Evolutionary conservation across 2,888 invertebrate species (phyloP), one percentile per base, ranked within the genome.

Genomic region (Chouioia cunea): DNA sequence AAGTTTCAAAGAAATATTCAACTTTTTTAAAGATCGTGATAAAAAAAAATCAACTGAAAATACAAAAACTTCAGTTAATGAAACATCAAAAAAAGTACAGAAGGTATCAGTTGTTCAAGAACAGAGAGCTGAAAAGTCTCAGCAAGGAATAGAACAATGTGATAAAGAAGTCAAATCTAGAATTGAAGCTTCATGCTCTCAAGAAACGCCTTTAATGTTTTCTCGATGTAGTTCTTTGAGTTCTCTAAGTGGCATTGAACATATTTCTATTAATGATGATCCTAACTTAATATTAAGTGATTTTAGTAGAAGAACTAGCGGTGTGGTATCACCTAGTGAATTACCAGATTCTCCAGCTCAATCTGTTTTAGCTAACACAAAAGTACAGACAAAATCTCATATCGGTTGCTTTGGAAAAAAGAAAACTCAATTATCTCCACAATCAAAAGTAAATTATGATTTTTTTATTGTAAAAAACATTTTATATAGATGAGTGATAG

Each of bases 291-390:
- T 95, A 47, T 89, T 95, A 10, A 95, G 95, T 70, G 96, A 96
- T 87, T 93, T 95, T 82, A 93, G 95, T 83, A 93, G 95, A 2
- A 87, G 80, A 68, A 85, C 84, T 2, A 97, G 97, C 76, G 97
- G 96, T 43, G 91, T 95, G 60, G 93, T 97, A 50, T 96, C 96
- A 0, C 97, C 97, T 0, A 96, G 96, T 79, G 97, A 97, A 86
- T 89, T 97, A 62, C 97, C 97, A 0, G 97, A 97, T 87, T 97
- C 97, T 0, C 97, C 97, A 0, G 93, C 95, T 60, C 93, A 93
- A 82, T 94, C 93, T 54, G 90, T 92, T 82, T 93, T 93, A 3
- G 90, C 91, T 14, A 91, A 91, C 76, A 91, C 91, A 0, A 87
- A 87, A 18, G 87, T 82, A 68, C 73, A 73, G 36, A 23, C 12